Evolutionary conservation across 1,140 invertebrate genomes (phyloP), one percentile per base, ranked within the genome.

Genomic region (Notospermus geniculatus): DNA sequence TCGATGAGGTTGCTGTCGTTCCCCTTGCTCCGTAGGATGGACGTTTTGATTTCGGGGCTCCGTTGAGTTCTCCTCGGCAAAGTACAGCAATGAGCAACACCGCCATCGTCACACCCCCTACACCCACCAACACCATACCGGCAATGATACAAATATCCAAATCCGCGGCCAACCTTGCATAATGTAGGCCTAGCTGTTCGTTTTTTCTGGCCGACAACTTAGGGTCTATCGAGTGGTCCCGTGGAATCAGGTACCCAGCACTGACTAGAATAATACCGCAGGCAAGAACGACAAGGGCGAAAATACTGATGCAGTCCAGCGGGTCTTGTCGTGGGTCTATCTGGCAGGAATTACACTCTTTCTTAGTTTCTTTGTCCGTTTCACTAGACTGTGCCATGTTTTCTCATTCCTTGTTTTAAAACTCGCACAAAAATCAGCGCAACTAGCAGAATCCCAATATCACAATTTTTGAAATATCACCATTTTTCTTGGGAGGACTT

Each of bases 121-220:
- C 4, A 9, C 46, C 46, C 19, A 50, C 46, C 4, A 50, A 27
- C n/a, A 50, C 25, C 46, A 50, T 50, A 23, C 46, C 46, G 5
- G 46, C n/a, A 27, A 50, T 50, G 46, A 50, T 50, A 50, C 46
- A 50, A n/a, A 50, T 50, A 50, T 50, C 46, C 46, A 50, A 50
- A 50, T 50, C 46, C 9, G n/a, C 5, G n/a, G 46, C 46, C n/a
- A 50, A 50, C n/a, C n/a, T 50, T 19, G 46, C 46, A 27, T 50
- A 50, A 50, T 50, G 25, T 50, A 50, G n/a, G n/a, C 46, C 46
- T 5, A 50, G 25, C n/a, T 50, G n/a, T 27, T 50, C 46, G 46
- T 50, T 50, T n/a, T 50, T n/a, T 50, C 46, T 50, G n/a, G 46
- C 46, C 9, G 19, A 23, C 5, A 50, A n/a, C 25, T 50, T 50